Evolutionary conservation across 2,888 invertebrate genomes (phyloP).

Genomic region (Eupithecia subumbrata): DNA sequence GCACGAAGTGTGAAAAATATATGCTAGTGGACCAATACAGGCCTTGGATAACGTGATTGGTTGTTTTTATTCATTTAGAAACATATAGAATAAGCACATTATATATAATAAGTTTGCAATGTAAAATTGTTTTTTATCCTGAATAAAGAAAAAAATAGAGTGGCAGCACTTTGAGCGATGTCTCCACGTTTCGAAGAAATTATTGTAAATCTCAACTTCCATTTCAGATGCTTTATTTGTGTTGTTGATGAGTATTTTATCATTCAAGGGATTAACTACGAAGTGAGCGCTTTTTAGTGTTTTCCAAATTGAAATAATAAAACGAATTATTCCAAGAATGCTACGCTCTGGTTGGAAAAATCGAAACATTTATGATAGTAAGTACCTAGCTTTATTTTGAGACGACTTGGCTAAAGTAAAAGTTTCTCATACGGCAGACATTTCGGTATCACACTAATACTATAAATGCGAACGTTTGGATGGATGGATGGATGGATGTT

Average conservation of each 20-base stretch:
- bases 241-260: slow-evolving; percentile 52
- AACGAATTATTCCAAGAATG: neutral
- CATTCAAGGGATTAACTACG: slow-evolving; percentile 7
- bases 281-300: neutral
- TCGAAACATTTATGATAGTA: neutral
- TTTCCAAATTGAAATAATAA: neutral
- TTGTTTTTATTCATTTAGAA: too few relatives aligned
- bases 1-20: too few relatives aligned
- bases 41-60: too few relatives aligned
- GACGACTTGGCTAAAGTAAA: neutral
- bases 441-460: neutral
- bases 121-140: too few relatives aligned
- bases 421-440: neutral
- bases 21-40: too few relatives aligned
- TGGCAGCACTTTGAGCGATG: neutral
- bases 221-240: slow-evolving; percentile 58
- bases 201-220: slow-evolving; percentile 74
- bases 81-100: too few relatives aligned
- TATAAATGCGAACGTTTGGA: too few relatives aligned
- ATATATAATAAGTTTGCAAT: too few relatives aligned
- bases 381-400: neutral
- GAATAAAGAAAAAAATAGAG: neutral
- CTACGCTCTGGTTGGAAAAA: neutral
- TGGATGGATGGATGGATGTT: too few relatives aligned
- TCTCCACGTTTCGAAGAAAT: slow-evolving; percentile 55